A percentile compares a stretch with the other conserved stretches of the same genome.
These are phyloP conservation scores for Podarcis cretensis DNA, from an alignment of 2,113 vertebrate species.

Conservation along the genomic window DNA sequence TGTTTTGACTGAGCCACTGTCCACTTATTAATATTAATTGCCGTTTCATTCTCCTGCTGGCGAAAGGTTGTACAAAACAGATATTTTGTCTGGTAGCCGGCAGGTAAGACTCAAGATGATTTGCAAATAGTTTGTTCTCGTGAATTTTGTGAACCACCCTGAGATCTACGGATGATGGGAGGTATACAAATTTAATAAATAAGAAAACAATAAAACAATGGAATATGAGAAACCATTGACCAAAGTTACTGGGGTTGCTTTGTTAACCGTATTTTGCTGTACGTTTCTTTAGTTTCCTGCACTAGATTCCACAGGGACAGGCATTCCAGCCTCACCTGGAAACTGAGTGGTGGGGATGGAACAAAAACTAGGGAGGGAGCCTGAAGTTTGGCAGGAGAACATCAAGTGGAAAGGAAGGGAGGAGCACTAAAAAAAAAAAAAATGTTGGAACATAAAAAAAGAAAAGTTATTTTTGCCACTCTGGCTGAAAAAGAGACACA, in stretches of 20 bases:
- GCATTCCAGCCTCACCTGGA: neutral
- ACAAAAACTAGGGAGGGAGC: neutral
- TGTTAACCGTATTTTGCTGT: neutral
- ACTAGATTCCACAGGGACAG: neutral
- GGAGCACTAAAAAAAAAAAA: conserved; percentile 19
- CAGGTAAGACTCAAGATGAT: neutral
- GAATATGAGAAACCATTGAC: neutral
- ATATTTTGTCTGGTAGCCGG: neutral
- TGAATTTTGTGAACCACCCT: no score
- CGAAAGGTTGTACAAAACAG: neutral
- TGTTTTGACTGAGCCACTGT: no score
- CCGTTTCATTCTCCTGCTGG: neutral
- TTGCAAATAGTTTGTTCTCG: no score
- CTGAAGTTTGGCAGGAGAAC: neutral
- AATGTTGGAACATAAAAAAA: neutral
- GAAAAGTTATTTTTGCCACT: neutral
- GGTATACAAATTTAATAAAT: no score
- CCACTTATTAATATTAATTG: neutral
- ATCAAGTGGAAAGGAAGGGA: neutral
- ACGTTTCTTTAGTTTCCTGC: conserved; percentile 6
- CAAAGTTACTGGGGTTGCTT: neutral
- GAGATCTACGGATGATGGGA: no score
- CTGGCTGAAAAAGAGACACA: neutral
- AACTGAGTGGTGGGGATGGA: neutral
- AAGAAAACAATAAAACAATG: neutral